A percentile compares a stretch with the other conserved stretches of the same genome.
Conservation (phyloP, 1,140 invertebrate genomes). For the Portunus trituberculatus region DNA sequence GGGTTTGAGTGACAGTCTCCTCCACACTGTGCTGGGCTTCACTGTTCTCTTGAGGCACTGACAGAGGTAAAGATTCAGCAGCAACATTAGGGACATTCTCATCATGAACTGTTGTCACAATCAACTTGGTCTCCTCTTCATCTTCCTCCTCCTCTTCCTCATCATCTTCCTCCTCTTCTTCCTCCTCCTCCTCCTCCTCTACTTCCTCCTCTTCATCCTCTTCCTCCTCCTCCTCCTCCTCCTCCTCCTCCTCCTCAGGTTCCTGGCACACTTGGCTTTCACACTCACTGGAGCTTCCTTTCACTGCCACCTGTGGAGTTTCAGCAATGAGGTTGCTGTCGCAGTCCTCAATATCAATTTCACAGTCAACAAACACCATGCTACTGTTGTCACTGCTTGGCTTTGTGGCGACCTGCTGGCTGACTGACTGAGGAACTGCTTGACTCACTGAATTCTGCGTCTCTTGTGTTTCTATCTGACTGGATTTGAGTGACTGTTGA, state of each 20-base stretch:
- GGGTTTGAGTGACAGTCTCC: neutral
- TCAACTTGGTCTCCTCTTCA: neutral
- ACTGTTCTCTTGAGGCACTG: neutral
- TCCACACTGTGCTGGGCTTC: neutral
- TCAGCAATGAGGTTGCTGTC: slow-evolving; percentile 69
- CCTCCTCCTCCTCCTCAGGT: neutral
- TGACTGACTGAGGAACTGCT: slow-evolving; percentile 37
- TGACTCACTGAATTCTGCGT: neutral
- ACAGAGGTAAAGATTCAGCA: neutral
- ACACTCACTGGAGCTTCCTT: neutral
- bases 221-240: neutral
- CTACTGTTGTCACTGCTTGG: slow-evolving; percentile 49
- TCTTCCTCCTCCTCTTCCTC: neutral
- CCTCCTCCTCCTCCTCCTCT: neutral
- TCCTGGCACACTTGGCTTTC: slow-evolving; percentile 29
- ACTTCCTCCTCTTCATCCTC: neutral
- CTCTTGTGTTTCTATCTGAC: neutral
- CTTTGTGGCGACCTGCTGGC: slow-evolving; percentile 48
- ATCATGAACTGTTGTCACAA: neutral
- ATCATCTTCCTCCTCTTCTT: neutral
- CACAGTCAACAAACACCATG: slow-evolving; percentile 72
- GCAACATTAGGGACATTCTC: neutral
- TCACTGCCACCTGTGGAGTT: slow-evolving; percentile 38
- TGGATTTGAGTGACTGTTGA: neutral
- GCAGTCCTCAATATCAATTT: slow-evolving; percentile 77